These are phyloP conservation scores for Dendroctonus ponderosae DNA, from an alignment of 1,140 invertebrate genomes.

Conservation along the genomic window DNA sequence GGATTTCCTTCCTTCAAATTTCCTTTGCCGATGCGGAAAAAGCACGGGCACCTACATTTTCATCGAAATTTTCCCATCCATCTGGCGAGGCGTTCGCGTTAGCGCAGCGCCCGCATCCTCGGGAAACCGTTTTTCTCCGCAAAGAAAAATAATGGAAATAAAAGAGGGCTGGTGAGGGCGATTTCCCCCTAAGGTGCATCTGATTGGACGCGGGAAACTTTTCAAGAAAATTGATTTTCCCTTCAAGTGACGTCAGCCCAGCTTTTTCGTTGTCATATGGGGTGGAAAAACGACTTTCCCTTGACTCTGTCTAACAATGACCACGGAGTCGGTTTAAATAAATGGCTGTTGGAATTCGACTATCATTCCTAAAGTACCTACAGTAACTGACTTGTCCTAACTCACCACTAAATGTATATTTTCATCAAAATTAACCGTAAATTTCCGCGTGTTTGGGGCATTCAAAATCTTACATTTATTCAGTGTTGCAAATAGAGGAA, in stretches of 20 bases:
- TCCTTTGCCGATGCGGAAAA: background rate
- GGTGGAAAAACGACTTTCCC: too few relatives aligned
- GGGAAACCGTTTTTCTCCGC: slow-evolving; percentile 20
- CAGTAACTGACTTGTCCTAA: too few relatives aligned
- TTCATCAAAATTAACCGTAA: too few relatives aligned
- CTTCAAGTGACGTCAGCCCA: slow-evolving; percentile 18
- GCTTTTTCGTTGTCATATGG: background rate
- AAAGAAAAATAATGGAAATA: slow-evolving; percentile 36
- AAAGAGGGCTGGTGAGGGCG: slow-evolving; percentile 32
- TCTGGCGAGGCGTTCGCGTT: slow-evolving; percentile 20
- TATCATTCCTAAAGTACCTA: too few relatives aligned
- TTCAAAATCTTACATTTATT: too few relatives aligned
- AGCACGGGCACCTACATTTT: slow-evolving; percentile 15
- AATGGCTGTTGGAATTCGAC: too few relatives aligned
- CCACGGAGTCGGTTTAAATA: too few relatives aligned
- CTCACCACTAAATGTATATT: too few relatives aligned
- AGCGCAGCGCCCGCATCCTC: slow-evolving; percentile 17
- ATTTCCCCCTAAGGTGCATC: slow-evolving; percentile 34
- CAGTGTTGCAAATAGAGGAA: too few relatives aligned
- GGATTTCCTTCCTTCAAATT: too few relatives aligned
- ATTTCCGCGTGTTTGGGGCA: too few relatives aligned
- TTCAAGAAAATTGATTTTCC: slow-evolving; percentile 39
- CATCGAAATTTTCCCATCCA: slow-evolving; percentile 23
- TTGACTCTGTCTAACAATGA: too few relatives aligned
- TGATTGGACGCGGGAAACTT: slow-evolving; percentile 37